phyloP scores from a whole-genome alignment of 2,113 vertebrate genomes.

The Siniperca chuatsi region DNA sequence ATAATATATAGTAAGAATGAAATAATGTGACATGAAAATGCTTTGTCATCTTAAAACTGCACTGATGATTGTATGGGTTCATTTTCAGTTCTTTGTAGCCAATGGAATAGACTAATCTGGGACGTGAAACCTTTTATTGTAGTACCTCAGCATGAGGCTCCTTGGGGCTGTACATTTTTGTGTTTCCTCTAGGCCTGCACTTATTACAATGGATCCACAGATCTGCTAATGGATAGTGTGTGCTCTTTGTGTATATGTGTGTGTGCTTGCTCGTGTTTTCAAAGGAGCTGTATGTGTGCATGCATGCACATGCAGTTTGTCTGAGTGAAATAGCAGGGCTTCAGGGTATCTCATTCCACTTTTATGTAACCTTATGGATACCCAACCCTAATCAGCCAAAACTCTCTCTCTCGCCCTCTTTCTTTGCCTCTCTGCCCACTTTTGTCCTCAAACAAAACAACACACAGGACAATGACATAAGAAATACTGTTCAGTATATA shows the following conservation, averaged over 20 bases:
- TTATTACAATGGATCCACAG: slow-evolving; percentile 62
- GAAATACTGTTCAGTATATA: not conserved
- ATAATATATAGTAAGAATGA: not conserved
- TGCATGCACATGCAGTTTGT: slow-evolving; percentile 6
- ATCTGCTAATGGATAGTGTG: slow-evolving; percentile 61
- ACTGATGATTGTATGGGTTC: slow-evolving; percentile 4
- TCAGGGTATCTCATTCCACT: slow-evolving; percentile 65
- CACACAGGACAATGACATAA: slow-evolving; percentile 3
- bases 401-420: slow-evolving; percentile 12
- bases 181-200: slow-evolving; percentile 57
- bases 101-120: slow-evolving; percentile 14
- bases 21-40: not conserved
- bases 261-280: slow-evolving; percentile 12
- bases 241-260: slow-evolving; percentile 3
- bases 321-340: slow-evolving; percentile 36
- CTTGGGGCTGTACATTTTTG: slow-evolving; percentile 15
- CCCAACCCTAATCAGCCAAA: slow-evolving; percentile 51
- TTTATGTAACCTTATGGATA: slow-evolving; percentile 71
- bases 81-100: slow-evolving; percentile 5
- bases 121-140: slow-evolving; percentile 39
- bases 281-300: slow-evolving; percentile 7
- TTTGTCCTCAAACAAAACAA: slow-evolving; percentile 24
- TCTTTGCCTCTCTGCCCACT: slow-evolving; percentile 30
- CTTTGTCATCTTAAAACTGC: slow-evolving; percentile 2
- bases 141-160: slow-evolving; percentile 14